Conservation (phyloP, 2,113 vertebrate species). For the Hyla sarda region DNA sequence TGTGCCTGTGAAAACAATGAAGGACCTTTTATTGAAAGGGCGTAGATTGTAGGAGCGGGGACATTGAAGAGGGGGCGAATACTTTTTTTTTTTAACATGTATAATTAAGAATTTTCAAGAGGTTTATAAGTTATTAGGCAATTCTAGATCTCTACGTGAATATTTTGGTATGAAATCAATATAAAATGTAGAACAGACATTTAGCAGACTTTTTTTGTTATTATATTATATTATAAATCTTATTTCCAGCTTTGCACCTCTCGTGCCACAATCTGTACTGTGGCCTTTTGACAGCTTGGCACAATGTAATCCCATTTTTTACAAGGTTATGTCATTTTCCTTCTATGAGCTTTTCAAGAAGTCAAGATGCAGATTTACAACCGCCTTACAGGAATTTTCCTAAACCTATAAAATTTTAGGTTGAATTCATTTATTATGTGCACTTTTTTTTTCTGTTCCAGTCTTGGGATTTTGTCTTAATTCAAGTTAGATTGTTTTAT, state of each 20-base stretch:
- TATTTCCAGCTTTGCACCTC: slow-evolving; percentile 8
- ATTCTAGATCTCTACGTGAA: neutral
- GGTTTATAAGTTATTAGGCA: neutral
- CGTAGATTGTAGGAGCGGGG: too few species aligned
- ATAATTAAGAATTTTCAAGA: too few species aligned
- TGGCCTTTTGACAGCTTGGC: slow-evolving; percentile 35
- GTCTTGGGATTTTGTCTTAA: neutral
- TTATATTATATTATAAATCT: too few species aligned
- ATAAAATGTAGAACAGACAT: neutral
- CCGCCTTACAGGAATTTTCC: slow-evolving; percentile 26
- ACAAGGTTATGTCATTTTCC: slow-evolving; percentile 40
- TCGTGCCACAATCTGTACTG: neutral
- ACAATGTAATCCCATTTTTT: slow-evolving; percentile 15
- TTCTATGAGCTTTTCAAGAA: slow-evolving; percentile 16
- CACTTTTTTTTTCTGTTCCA: neutral
- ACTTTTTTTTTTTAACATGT: too few species aligned
- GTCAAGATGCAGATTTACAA: slow-evolving; percentile 23
- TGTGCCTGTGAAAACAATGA: too few species aligned
- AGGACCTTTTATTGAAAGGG: too few species aligned
- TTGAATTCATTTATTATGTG: slow-evolving; percentile 15
- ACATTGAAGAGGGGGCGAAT: too few species aligned
- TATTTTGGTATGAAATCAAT: neutral
- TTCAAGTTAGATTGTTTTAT: neutral
- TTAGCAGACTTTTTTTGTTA: too few species aligned
- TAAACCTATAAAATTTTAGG: slow-evolving; percentile 28